Conservation (phyloP, 1,140 invertebrate species). For the Diachasma alloeum region DNA sequence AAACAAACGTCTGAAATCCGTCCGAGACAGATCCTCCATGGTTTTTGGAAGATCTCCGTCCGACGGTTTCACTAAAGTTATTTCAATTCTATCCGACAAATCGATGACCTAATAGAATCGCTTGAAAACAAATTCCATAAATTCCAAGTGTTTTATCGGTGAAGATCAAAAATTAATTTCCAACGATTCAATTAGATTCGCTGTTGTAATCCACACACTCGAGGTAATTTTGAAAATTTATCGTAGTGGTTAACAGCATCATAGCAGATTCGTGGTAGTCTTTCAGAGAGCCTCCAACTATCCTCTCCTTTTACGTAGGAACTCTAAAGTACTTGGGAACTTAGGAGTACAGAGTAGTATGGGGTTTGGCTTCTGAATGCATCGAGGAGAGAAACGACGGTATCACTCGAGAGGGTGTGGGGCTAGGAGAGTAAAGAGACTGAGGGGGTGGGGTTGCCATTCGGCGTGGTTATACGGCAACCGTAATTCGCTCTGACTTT, state of each 20-base stretch:
- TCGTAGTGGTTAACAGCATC: not conserved
- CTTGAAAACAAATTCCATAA: too few relatives aligned
- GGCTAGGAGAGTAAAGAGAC: not conserved
- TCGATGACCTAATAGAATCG: too few relatives aligned
- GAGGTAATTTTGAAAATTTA: not conserved
- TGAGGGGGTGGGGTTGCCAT: not conserved
- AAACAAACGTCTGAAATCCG: too few relatives aligned
- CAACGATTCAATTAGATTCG: not conserved
- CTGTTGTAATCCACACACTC: not conserved
- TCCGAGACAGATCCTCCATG: too few relatives aligned
- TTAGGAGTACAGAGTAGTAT: not conserved
- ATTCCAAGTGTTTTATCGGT: too few relatives aligned
- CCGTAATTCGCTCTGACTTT: slow-evolving; percentile 20
- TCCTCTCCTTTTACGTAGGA: not conserved
- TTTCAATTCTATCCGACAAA: too few relatives aligned
- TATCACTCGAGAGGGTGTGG: not conserved
- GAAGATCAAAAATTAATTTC: not conserved
- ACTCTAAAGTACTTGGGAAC: not conserved
- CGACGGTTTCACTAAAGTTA: too few relatives aligned
- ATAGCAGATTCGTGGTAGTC: not conserved
- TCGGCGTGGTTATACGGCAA: slow-evolving; percentile 8
- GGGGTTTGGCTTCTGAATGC: not conserved
- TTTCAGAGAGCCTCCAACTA: not conserved
- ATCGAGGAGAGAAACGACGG: not conserved
- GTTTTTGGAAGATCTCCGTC: too few relatives aligned